Evolutionary conservation across 1,140 invertebrate genomes (phyloP), one percentile per base, ranked within the genome.

Genomic region (Drepana arcuata): DNA sequence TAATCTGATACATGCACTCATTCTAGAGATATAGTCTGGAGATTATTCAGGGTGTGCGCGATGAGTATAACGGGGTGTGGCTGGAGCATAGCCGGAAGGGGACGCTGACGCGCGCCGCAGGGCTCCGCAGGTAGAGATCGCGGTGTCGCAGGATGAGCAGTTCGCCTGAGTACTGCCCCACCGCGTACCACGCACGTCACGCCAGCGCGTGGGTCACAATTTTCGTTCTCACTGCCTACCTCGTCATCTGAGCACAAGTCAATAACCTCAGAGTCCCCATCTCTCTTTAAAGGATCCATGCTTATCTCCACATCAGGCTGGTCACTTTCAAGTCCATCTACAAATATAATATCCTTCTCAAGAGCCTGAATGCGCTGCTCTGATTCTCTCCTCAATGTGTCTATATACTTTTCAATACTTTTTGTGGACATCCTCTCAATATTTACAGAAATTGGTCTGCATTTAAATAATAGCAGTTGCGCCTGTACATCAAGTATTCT

Each of bases 221-320:
- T 82, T 38, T 84, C 79, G 45, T 80, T 79, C 2, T 51, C 65
- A 59, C 62, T 65, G 36, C 57, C 36, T 29, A 59, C 59, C 39
- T 85, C 83, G 51, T 84, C 81, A 26, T 85, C 83, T 11, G 83
- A 85, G 66, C 83, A 85, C 51, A 85, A 56, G 47, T 85, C 83
- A 49, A 85, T 85, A 44, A 84, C 69, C 62, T 84, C 83, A 68
- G 71, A 78, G 7, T 72, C 72, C 41, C 46, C 54, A 14, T 66
- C 75, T n/a, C 50, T 51, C 18, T 71, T 74, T 13, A 74, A 47
- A 10, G 73, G 73, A 40, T 78, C 71, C 42, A 16, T 48, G 32
- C 60, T 73, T 7, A 52, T 28, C n/a, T 81, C 73, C 3, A 39
- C 34, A 14, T 68, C 62, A 21, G 40, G 32, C 16, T 62, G 53